Base-by-base conservation (phyloP, 1,140 invertebrate genomes). In the Drosophila micromelanica region DNA sequence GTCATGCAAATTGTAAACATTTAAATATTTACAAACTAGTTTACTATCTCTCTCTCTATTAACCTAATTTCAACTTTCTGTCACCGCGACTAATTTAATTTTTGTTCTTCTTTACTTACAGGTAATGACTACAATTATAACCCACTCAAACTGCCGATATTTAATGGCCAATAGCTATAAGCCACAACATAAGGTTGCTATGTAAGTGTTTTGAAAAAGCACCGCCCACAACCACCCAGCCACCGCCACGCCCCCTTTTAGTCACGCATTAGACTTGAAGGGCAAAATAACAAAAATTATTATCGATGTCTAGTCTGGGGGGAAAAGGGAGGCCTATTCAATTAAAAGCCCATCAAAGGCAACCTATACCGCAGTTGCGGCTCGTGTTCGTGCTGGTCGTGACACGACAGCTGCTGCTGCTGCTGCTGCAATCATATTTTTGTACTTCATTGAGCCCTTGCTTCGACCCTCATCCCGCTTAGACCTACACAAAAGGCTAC, bases 281-380 rank as follows among this genome's bases (percentile, higher is more conserved):
- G 13, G 38, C 27, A 43, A 48, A 48, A 59, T 45, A 71, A 38
- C 35, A 40, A 43, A 59, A 48, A 48, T 42, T 13, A 63, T 63
- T 63, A 62, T 55, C 52, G 63, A 57, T 49, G 57, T 43, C 37
- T 51, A 40, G 55, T 56, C 27, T 43, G 40, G 54, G 27, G 40
- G 54, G 20, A 37, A 20, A 6, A 42, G 13, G 30, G 8, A 42
- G 13, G 30, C n/a, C 55, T 42, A 27, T 49, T 68, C 43, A 72
- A 78, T 87, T 87, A 86, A 85, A 76, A 70, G 56, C 56, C 72
- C 64, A 82, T 86, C 68, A 87, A 72, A 75, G 63, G 45, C 32
- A 17, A 35, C 52, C 52, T 45, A 40, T 8, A 67, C 69, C 69
- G 23, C 54, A 67, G 32, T 27, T 60, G 55, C 37, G 64, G 64